Conservation (phyloP, 2,113 vertebrate species). For the Balaeniceps rex region DNA sequence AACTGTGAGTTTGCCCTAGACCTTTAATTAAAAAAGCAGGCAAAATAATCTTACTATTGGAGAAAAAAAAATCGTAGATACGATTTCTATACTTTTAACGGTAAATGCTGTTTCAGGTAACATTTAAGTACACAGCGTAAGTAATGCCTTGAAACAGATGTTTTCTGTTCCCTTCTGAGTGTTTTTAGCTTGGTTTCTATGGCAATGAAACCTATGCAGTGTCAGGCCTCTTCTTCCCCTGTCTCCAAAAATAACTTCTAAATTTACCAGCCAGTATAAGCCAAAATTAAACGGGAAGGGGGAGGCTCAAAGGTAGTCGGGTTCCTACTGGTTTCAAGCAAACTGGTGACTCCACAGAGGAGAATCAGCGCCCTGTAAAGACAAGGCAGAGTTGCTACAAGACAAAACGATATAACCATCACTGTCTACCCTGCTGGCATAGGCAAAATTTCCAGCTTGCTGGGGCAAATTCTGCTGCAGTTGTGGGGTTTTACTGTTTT, state of each 20-base stretch:
- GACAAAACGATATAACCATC: background rate
- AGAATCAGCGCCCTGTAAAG: background rate
- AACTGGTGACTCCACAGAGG: background rate
- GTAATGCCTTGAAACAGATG: background rate
- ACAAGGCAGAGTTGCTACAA: background rate
- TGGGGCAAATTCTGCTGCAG: background rate
- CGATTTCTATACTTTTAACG: background rate
- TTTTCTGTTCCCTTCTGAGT: slow-evolving; percentile 22
- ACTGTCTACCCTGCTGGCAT: background rate
- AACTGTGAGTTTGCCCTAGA: background rate
- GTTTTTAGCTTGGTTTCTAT: slow-evolving; percentile 55
- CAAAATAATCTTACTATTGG: background rate
- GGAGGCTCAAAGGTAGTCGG: background rate
- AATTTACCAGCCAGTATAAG: background rate
- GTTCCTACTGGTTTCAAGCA: background rate
- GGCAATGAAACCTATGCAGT: slow-evolving; percentile 16
- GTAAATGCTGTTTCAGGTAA: background rate
- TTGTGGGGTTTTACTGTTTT: background rate
- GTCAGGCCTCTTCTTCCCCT: background rate
- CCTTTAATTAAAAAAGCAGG: background rate
- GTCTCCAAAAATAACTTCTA: slow-evolving; percentile 39
- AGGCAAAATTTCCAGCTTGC: background rate
- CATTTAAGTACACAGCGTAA: background rate
- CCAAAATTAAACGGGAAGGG: background rate
- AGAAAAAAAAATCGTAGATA: background rate